Evolutionary conservation across 2,888 invertebrate species (phyloP), one percentile per base, ranked within the genome.

Genomic region (Eupithecia vulgata): DNA sequence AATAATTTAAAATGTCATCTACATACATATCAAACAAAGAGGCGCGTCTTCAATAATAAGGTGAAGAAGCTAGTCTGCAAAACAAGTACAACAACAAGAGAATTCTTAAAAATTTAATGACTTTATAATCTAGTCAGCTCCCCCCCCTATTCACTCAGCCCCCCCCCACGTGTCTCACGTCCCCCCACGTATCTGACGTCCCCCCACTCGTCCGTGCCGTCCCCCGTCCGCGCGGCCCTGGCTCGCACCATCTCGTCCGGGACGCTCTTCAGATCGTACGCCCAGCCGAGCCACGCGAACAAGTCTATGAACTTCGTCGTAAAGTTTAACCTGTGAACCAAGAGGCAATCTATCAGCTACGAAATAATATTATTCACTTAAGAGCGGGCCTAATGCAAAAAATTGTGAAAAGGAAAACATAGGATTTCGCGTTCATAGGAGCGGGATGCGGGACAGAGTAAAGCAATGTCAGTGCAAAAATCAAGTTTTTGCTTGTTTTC

Each of bases 221-320:
- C 80, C 1, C 81, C 81, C 0, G 80, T 80, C 17, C 79, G 61
- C n/a, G 17, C 48, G 3, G 70, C 72, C 61, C 81, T 61, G 4
- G 25, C 62, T 10, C 17, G n/a, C 3, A 79, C 71, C 25, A 80
- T 45, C 2, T 76, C 77, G 10, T 74, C 75, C 0, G 81, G 62
- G 6, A 76, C 82, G 0, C 78, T 67, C 67, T 81, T 82, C 35
- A 82, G 57, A 37, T 84, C 83, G 70, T 84, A 83, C 21, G 84
- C 84, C 83, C 82, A 83, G 1, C 84, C 84, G 34, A 84, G 45
- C 71, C 79, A 72, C 15, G 83, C 82, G 75, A 82, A 83, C 21
- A 82, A 79, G 62, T 84, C 81, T 17, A 84, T 83, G 59, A 84
- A 83, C 15, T 76, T 45, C 0, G 82, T 82, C 5, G 82, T 76